Base-by-base conservation (phyloP, 2,113 vertebrate species). In the Jaculus jaculus region DNA sequence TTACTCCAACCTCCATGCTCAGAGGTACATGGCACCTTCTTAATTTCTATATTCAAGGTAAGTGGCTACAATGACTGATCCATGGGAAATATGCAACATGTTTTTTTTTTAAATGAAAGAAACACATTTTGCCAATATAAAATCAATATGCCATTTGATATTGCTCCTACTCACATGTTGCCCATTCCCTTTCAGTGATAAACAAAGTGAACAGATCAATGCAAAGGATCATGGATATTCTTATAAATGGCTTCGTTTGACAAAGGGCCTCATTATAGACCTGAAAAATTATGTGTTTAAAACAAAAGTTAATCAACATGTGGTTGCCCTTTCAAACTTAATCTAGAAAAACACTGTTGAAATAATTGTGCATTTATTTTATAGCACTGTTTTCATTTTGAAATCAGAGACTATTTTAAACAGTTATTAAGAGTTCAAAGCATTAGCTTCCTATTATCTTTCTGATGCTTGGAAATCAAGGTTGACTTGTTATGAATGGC, bases 401-500 rank as follows among this genome's bases (percentile, higher is more conserved):
- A 83, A 89, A 60, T 65, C 26, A 75, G 39, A 23, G 7, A 65
- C 16, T 69, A 34, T 86, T 75, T 90, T 86, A 39, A 34, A 51
- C 3, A 51, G 39, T 34, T 78, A 47, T 32, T 83, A 85, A 69
- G 18, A 65, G 30, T 74, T 30, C 21, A 94, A 92, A 92, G 78
- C 54, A 78, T 12, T 75, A 42, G 26, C 15, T 4, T 75, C 34
- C 24, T 93, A 65, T 28, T 71, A 51, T 69, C 4, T 2, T 30
- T 58, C 60, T 81, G 20, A 69, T 47, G 47, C 34, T 87, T 90
- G 87, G 73, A 89, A 91, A 94, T 10, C 17, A 80, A 66, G 60
- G 20, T 74, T 96, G 79, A 79, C 39, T 94, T 93, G 23, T 94
- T 68, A 47, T 68, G 32, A 90, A 91, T 72, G 21, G 10, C 17